phyloP scores from a whole-genome alignment of 2,797 vertebrate genomes.

The Rhadinocentrus ornatus region DNA sequence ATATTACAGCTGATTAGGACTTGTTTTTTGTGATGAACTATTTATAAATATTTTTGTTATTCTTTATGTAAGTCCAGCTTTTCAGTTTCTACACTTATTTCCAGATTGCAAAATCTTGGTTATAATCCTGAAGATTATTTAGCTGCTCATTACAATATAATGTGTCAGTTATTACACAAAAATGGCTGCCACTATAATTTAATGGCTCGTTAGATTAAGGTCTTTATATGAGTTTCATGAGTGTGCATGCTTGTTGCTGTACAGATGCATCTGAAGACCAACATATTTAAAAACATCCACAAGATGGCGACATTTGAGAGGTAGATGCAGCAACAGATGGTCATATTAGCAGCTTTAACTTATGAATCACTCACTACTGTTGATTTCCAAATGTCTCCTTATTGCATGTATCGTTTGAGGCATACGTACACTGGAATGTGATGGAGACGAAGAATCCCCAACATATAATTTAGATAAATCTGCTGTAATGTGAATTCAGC shows the following conservation, averaged over 20 bases:
- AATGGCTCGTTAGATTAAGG: background rate
- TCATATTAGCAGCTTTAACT: conserved; percentile 35
- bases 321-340: conserved; percentile 65
- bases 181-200: background rate
- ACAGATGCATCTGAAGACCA: conserved; percentile 28
- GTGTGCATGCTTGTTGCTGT: background rate
- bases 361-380: conserved; percentile 42
- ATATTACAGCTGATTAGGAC: background rate
- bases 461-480: background rate
- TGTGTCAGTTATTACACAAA: background rate
- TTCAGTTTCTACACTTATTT: background rate
- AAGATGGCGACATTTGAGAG: conserved; percentile 70
- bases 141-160: background rate
- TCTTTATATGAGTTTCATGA: background rate
- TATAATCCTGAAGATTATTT: background rate
- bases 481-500: too few species aligned
- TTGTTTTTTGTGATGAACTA: background rate
- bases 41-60: background rate
- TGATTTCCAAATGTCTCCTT: conserved; percentile 1
- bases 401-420: background rate
- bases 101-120: background rate
- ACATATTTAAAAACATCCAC: conserved; percentile 62
- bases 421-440: background rate
- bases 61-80: background rate
- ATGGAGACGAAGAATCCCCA: background rate